Base-by-base conservation (phyloP, 2,888 invertebrate species). In the Ophioninae sp. region DNA sequence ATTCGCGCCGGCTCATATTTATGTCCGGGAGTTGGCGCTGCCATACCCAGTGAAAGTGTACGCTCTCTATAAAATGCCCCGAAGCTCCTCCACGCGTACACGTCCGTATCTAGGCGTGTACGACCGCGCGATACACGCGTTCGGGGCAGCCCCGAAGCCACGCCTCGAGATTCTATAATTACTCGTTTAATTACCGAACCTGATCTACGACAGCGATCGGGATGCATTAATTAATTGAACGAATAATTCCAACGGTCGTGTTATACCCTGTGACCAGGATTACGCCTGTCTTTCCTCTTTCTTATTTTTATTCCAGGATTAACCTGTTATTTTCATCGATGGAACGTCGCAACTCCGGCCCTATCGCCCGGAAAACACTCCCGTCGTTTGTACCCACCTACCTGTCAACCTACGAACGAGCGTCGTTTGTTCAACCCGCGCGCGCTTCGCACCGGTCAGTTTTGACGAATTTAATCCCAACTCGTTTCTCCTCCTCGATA, bases 131-230 rank as follows among this genome's bases (percentile, higher is more conserved):
- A 76, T 76, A 75, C 79, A 79, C 75, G 72, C 75, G 70, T 76
- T 75, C 70, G 64, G 50, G 75, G 79, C 81, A 84, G 88, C 87
- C 86, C 77, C 82, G 87, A 78, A 82, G 89, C 89, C 91, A 91
- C 91, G 92, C 91, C 92, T 91, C 85, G 86, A 88, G 89, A 91
- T 91, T 92, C 90, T 91, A 91, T 91, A 91, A 92, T 92, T 91
- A 90, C 90, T 88, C 88, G 90, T 90, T 92, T 92, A 91, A 91
- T 92, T 91, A 91, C 91, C 91, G 86, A 90, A 89, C 88, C 88
- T 91, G 89, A 92, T 91, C 87, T 90, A 90, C 88, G 88, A 83
- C 87, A 87, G 79, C 85, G 88, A 89, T 88, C 87, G 74, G 87
- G 86, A 85, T 83, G 87, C 88, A 88, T 89, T 90, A 90, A 90